Base-by-base conservation (phyloP, 2,888 invertebrate genomes). In the Diarsia rubi region DNA sequence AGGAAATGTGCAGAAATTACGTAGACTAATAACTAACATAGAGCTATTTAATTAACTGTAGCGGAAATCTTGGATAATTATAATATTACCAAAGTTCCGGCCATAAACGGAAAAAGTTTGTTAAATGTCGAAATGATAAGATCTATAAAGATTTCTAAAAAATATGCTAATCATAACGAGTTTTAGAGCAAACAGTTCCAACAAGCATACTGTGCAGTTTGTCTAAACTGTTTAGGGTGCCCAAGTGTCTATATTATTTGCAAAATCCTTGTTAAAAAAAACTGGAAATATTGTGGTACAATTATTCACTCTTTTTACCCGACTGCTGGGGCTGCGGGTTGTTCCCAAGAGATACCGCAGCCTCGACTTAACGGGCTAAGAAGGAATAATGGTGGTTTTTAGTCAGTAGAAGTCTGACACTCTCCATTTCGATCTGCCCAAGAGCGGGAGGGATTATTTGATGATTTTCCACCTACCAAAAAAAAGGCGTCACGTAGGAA, bases 71-170 rank as follows among this genome's bases (percentile, higher is more conserved):
- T 64, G 31, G 2, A 47, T 49, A 37, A 37, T 37, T 37, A 37
- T 67, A 49, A 49, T 67, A 49, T 68, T n/a, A 62, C 19, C 21
- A 49, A 68, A 71, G 59, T 60, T 76, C 82, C 82, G 77, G 71
- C 14, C 27, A 44, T 49, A 27, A 31, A 62, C 31, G 45, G n/a
- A 44, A 47, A 77, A 63, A 63, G 45, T 42, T 64, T 63, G 14
- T 31, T 45, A 69, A 78, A 62, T 63, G 49, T 73, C n/a, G 24
- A 24, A 24, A 57, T 59, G 66, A 69, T 67, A 70, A 45, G 24
- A 67, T 79, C 49, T 49, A n/a, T 31, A 31, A 45, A 31, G 63
- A 65, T 52, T 64, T 19, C 11, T 31, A 70, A 69, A 67, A 44
- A 42, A n/a, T 19, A 19, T 66, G 31, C 14, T 24, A 44, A 42